phyloP scores from a whole-genome alignment of 2,888 invertebrate genomes.

The Drosophila pegasa region DNA sequence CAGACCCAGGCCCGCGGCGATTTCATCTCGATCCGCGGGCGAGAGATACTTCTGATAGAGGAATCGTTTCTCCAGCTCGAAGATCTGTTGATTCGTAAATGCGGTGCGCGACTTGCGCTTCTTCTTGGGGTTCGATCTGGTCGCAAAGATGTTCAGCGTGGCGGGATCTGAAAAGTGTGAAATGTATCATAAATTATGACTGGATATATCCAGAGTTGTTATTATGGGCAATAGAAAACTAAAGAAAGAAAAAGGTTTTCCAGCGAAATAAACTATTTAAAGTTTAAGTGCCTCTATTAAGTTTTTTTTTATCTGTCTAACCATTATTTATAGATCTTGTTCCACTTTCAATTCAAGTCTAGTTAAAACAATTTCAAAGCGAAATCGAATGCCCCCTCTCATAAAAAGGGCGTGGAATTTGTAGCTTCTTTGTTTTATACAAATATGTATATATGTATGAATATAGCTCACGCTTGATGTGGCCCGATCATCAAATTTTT shows the following conservation, averaged over 20 bases:
- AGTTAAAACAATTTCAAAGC: conserved; percentile 63
- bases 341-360: conserved; percentile 60
- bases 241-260: conserved; percentile 2
- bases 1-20: conserved; percentile 95
- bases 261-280: conserved; percentile 13
- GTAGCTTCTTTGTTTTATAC: conserved; percentile 44
- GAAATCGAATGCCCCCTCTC: conserved; percentile 44
- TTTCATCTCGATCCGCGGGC: conserved; percentile 98
- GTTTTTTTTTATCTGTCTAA: conserved; percentile 21
- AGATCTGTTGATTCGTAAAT: conserved; percentile 99
- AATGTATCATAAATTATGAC: conserved; percentile 19
- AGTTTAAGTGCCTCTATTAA: conserved; percentile 37
- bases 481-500: conserved; percentile 54
- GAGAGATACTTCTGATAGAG: conserved; percentile 99
- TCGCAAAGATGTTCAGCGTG: conserved; percentile 95
- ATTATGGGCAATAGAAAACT: neutral
- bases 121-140: conserved; percentile 96
- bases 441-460: conserved; percentile 9
- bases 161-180: conserved; percentile 88
- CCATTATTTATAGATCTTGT: conserved; percentile 36
- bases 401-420: conserved; percentile 45
- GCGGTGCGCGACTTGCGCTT: conserved; percentile 98
- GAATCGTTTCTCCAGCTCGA: conserved; percentile 98
- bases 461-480: conserved; percentile 46
- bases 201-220: conserved; percentile 6